Evolutionary conservation across 2,113 vertebrate genomes (phyloP).

Genomic region (Circaetus gallicus): DNA sequence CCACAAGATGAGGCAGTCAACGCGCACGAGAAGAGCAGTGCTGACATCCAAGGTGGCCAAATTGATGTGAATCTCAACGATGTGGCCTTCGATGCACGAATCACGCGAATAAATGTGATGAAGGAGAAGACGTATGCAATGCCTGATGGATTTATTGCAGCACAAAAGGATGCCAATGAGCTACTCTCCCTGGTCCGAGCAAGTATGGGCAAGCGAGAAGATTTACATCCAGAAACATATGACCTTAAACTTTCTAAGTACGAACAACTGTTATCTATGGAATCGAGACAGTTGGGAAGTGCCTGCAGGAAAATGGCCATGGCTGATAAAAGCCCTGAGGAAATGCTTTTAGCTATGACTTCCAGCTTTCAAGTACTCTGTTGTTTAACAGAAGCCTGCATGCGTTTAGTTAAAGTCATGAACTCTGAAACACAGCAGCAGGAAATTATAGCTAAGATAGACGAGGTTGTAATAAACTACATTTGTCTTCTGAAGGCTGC

Average conservation of each 20-base stretch:
- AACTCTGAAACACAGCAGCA: constrained; percentile 79
- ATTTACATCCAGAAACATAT: constrained; percentile 69
- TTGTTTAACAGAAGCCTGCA: constrained; percentile 92
- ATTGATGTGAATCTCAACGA: constrained; percentile 64
- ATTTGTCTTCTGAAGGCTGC: constrained; percentile 87
- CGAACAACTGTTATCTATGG: constrained; percentile 84
- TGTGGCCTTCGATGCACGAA: constrained; percentile 79
- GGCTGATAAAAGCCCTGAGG: constrained; percentile 88
- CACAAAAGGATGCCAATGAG: constrained; percentile 90
- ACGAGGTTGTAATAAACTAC: constrained; percentile 89
- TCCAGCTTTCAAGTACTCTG: constrained; percentile 95
- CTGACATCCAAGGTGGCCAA: constrained; percentile 56
- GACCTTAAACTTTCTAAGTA: constrained; percentile 81
- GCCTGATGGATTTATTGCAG: constrained; percentile 86
- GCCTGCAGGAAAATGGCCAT: constrained; percentile 89
- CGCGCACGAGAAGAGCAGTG: constrained; percentile 60
- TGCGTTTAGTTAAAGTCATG: constrained; percentile 89
- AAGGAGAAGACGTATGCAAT: constrained; percentile 87
- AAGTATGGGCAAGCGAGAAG: constrained; percentile 74
- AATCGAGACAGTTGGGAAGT: constrained; percentile 87
- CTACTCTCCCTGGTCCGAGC: constrained; percentile 85
- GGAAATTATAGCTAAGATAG: constrained; percentile 85
- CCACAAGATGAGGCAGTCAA: constrained; percentile 51
- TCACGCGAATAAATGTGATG: constrained; percentile 81
- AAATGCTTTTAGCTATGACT: constrained; percentile 90